Conservation (phyloP, 1,140 invertebrate species). For the Drosophila yakuba region DNA sequence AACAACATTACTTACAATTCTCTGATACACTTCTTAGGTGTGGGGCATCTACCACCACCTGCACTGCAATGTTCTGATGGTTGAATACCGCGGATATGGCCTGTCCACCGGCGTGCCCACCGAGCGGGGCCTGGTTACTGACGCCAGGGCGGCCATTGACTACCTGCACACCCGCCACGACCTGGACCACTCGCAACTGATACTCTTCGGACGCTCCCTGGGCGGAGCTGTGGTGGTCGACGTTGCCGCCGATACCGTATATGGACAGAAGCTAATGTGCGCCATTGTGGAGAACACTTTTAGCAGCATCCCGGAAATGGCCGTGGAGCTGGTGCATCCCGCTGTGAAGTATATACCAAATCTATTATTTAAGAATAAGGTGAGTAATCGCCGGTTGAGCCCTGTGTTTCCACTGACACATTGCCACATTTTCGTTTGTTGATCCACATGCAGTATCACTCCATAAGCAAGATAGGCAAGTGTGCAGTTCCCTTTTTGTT, state of each 20-base stretch:
- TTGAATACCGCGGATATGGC: constrained; percentile 98
- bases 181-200: constrained; percentile 93
- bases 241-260: constrained; percentile 90
- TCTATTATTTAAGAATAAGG: constrained; percentile 94
- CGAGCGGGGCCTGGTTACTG: constrained; percentile 94
- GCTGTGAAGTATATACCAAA: constrained; percentile 90
- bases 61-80: constrained; percentile 93
- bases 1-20: background rate
- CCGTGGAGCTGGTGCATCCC: constrained; percentile 89
- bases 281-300: constrained; percentile 98
- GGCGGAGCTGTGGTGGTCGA: constrained; percentile 95
- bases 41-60: constrained; percentile 92
- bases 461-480: constrained; percentile 88
- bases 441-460: constrained; percentile 45
- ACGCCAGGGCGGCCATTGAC: constrained; percentile 94
- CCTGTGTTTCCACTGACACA: too few relatives aligned
- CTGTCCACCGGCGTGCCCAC: constrained; percentile 94
- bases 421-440: background rate
- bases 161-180: constrained; percentile 92
- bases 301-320: constrained; percentile 97
- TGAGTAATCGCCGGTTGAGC: constrained; percentile 64
- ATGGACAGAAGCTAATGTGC: constrained; percentile 91
- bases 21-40: constrained; percentile 52
- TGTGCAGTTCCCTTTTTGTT: constrained; percentile 90
- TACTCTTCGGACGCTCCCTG: constrained; percentile 97